Evolutionary conservation across 2,888 invertebrate species (phyloP).

Genomic region (Neoaliturus tenellus): DNA sequence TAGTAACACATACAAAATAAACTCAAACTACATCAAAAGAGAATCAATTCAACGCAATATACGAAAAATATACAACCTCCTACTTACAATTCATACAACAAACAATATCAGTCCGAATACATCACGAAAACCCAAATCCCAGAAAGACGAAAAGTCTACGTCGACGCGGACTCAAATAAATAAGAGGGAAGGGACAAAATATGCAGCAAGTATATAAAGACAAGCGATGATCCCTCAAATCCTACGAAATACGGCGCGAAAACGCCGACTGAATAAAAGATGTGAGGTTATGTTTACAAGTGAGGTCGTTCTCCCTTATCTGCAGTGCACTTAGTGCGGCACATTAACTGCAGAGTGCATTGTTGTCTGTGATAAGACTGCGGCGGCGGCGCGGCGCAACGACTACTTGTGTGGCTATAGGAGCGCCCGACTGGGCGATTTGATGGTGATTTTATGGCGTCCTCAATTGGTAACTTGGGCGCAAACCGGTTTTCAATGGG

Average conservation of each 20-base stretch:
- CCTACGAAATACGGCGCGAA: conserved; percentile 7
- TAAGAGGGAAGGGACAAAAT: conserved; percentile 24
- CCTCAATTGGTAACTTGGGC: neutral
- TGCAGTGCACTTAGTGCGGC: neutral
- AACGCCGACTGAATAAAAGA: conserved; percentile 12
- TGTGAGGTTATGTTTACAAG: conserved; percentile 16
- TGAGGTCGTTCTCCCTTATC: conserved; percentile 3
- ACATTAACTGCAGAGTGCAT: conserved; percentile 21
- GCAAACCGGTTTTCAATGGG: neutral
- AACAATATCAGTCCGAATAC: conserved; percentile 6
- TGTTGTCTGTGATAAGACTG: neutral
- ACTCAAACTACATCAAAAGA: no score
- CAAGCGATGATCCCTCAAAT: conserved; percentile 14
- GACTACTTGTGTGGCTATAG: neutral
- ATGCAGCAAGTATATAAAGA: conserved; percentile 33
- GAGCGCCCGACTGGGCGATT: neutral
- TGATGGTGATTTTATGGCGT: neutral
- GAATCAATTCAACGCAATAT: no score
- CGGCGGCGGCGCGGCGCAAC: neutral
- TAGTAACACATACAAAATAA: no score
- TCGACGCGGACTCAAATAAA: conserved; percentile 12
- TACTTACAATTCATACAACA: neutral
- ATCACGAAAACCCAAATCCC: neutral
- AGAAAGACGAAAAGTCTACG: neutral
- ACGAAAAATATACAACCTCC: neutral